Evolutionary conservation across 2,888 invertebrate genomes (phyloP).

Genomic region (Brenthis hecate): DNA sequence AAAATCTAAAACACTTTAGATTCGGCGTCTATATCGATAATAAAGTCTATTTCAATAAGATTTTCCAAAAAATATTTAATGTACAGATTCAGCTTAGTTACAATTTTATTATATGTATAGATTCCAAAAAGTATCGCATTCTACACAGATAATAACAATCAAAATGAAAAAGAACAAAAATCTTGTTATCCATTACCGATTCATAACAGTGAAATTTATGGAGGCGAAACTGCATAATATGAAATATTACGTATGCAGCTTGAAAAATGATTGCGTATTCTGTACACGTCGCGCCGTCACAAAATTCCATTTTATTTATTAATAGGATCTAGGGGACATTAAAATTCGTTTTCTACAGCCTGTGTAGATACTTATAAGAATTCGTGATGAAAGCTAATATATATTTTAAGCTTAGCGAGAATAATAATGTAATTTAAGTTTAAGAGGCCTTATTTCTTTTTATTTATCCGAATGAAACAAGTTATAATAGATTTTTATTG

Average conservation of each 20-base stretch:
- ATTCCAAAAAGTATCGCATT: not conserved
- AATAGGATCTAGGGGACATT: slow-evolving; percentile 16
- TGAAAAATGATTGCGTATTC: slow-evolving; percentile 29
- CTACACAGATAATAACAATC: not conserved
- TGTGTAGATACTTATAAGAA: not conserved
- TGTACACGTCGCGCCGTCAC: slow-evolving; percentile 6
- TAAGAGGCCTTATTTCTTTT: no score
- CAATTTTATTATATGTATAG: no score
- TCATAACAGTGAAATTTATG: slow-evolving; percentile 13
- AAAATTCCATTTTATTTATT: slow-evolving; percentile 30
- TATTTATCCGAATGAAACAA: no score
- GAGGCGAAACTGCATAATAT: slow-evolving; percentile 27
- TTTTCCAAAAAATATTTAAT: no score
- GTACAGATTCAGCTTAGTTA: no score
- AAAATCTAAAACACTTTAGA: no score
- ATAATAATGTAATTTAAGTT: no score
- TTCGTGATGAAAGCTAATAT: no score
- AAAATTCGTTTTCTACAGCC: slow-evolving; percentile 13
- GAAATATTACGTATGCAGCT: slow-evolving; percentile 30
- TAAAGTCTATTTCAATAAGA: no score
- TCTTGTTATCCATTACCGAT: slow-evolving; percentile 12
- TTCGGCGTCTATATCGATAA: no score
- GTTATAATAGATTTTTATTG: no score
- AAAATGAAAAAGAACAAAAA: slow-evolving; percentile 2
- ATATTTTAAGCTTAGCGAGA: no score